Percentiles rank a stretch among this genome's conserved stretches.
These are phyloP conservation scores for Oasisia sp. DNA, from an alignment of 2,888 invertebrate species.

Conservation along the genomic window DNA sequence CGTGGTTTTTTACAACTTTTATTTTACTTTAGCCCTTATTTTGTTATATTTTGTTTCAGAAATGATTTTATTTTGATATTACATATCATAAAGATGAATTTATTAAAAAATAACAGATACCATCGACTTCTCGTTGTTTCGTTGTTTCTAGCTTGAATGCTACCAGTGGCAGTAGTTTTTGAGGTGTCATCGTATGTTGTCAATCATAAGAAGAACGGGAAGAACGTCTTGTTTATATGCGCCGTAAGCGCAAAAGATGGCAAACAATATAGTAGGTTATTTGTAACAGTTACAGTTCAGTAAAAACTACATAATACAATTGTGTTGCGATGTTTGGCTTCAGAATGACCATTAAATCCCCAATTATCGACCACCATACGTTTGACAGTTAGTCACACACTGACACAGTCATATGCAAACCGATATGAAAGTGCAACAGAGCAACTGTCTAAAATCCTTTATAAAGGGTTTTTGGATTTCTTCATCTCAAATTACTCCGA, in stretches of 20 bases:
- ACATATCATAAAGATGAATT: not conserved
- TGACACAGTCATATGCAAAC: too few relatives aligned
- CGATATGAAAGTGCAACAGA: too few relatives aligned
- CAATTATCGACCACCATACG: conserved; percentile 3
- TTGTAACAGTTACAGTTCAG: not conserved
- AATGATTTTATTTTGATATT: not conserved
- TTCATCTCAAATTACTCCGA: too few relatives aligned
- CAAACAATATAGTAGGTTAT: conserved; percentile 17
- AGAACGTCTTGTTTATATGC: not conserved
- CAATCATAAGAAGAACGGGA: not conserved
- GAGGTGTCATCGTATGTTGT: conserved; percentile 13
- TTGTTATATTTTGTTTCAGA: not conserved
- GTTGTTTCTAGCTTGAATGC: conserved; percentile 7
- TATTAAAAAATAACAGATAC: not conserved
- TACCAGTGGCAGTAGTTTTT: not conserved
- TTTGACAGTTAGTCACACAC: not conserved
- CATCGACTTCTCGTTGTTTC: not conserved
- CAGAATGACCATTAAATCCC: not conserved
- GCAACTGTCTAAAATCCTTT: too few relatives aligned
- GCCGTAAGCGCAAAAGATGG: not conserved
- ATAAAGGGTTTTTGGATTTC: too few relatives aligned
- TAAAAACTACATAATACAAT: not conserved
- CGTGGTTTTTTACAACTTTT: not conserved
- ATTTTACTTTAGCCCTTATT: not conserved
- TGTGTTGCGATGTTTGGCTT: not conserved